These are phyloP conservation scores for Cheilosia vernalis DNA, from an alignment of 2,888 invertebrate species.

Conservation along the genomic window DNA sequence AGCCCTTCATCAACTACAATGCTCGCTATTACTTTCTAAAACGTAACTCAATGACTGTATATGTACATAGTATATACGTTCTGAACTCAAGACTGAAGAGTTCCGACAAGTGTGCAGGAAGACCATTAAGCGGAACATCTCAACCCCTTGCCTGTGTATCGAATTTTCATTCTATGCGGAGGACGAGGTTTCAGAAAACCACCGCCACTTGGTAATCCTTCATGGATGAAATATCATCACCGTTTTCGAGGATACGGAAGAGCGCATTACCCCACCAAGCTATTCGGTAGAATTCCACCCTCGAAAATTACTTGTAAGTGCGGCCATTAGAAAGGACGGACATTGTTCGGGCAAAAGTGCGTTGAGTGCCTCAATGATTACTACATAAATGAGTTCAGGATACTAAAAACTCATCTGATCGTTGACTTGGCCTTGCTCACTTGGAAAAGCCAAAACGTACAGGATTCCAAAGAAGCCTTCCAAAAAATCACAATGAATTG, in stretches of 20 bases:
- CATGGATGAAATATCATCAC: slow-evolving; percentile 30
- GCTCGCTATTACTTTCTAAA: slow-evolving; percentile 41
- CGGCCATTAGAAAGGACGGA: slow-evolving; percentile 38
- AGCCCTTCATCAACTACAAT: slow-evolving; percentile 49
- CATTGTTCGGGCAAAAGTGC: slow-evolving; percentile 15
- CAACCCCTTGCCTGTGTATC: slow-evolving; percentile 18
- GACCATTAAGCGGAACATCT: slow-evolving; percentile 41
- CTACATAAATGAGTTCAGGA: slow-evolving; percentile 34
- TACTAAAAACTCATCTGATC: background rate
- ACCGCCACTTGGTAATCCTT: slow-evolving; percentile 18
- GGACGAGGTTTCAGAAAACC: slow-evolving; percentile 34
- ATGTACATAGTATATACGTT: slow-evolving; percentile 23
- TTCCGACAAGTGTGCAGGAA: slow-evolving; percentile 29
- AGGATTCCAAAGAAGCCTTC: slow-evolving; percentile 14
- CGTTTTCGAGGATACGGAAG: slow-evolving; percentile 24
- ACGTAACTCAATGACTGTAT: slow-evolving; percentile 25
- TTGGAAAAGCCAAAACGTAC: background rate
- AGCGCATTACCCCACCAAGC: background rate
- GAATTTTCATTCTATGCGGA: slow-evolving; percentile 11
- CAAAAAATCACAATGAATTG: slow-evolving; percentile 46
- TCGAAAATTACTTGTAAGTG: background rate
- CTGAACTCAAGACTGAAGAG: background rate
- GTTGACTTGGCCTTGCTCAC: slow-evolving; percentile 24
- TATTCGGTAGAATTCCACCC: background rate
- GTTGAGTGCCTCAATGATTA: slow-evolving; percentile 37